Percentiles rank a stretch among this genome's conserved stretches.
Conservation (phyloP, 2,797 vertebrate species). For the Pelobates cultripes region DNA sequence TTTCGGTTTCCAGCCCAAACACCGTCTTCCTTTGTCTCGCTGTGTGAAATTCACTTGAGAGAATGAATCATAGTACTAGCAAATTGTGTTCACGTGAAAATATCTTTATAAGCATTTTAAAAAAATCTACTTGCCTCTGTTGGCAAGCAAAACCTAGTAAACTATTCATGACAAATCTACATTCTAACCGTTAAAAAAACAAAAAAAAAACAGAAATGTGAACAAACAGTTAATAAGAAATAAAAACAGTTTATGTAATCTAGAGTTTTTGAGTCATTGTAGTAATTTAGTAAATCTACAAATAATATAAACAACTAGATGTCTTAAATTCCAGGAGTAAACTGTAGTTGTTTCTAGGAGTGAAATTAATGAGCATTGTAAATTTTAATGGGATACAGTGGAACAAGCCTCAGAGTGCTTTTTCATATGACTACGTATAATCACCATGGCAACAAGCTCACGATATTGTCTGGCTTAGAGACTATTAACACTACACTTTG, state of each 20-base stretch:
- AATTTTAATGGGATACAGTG: conserved; percentile 9
- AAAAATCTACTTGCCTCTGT: too few relatives aligned
- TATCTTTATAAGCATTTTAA: too few relatives aligned
- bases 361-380: conserved; percentile 45
- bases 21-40: conserved; percentile 16
- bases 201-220: too few relatives aligned
- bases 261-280: too few relatives aligned
- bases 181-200: too few relatives aligned
- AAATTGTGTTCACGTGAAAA: neutral
- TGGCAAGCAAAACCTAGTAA: too few relatives aligned
- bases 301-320: too few relatives aligned
- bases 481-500: conserved; percentile 26
- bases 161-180: too few relatives aligned
- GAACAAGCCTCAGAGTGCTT: conserved; percentile 6
- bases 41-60: conserved; percentile 33
- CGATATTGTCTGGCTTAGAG: conserved; percentile 16
- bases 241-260: too few relatives aligned
- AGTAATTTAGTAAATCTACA: too few relatives aligned
- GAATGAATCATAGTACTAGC: conserved; percentile 27
- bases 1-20: conserved; percentile 25
- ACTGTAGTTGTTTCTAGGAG: conserved; percentile 23
- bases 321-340: conserved; percentile 30
- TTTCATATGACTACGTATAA: neutral
- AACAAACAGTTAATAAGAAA: too few relatives aligned
- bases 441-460: conserved; percentile 43